Percentiles rank a stretch among this genome's conserved stretches.
Conservation (phyloP, 1,140 invertebrate genomes). For the Trichogramma pretiosum region DNA sequence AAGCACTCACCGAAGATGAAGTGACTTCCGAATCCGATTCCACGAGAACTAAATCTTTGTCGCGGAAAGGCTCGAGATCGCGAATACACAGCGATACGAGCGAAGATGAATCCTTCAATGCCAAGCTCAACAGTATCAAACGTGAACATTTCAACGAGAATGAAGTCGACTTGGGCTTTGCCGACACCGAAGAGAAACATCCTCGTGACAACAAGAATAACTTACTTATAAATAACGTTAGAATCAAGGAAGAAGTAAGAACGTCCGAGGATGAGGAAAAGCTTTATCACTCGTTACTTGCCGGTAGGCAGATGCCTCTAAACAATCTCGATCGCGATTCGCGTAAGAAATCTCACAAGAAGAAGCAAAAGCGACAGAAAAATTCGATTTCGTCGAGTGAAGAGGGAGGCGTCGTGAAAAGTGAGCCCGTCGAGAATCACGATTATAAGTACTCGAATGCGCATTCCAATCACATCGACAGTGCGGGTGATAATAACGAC, state of each 20-base stretch:
- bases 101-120: slow-evolving; percentile 45
- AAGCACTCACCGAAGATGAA: slow-evolving; percentile 43
- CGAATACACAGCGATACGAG: slow-evolving; percentile 55
- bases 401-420: slow-evolving; percentile 30
- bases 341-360: slow-evolving; percentile 68
- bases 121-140: slow-evolving; percentile 40
- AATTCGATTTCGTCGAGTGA: slow-evolving; percentile 55
- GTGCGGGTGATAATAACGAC: no score
- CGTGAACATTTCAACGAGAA: slow-evolving; percentile 46
- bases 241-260: slow-evolving; percentile 39
- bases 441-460: slow-evolving; percentile 30
- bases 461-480: slow-evolving; percentile 22
- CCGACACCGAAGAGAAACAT: slow-evolving; percentile 46
- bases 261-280: slow-evolving; percentile 43
- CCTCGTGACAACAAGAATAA: slow-evolving; percentile 26
- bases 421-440: slow-evolving; percentile 28
- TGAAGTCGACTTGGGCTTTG: slow-evolving; percentile 48
- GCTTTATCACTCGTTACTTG: slow-evolving; percentile 28
- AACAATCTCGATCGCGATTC: slow-evolving; percentile 43
- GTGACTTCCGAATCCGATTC: slow-evolving; percentile 42
- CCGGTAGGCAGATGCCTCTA: slow-evolving; percentile 27
- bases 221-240: slow-evolving; percentile 31
- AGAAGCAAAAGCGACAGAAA: slow-evolving; percentile 72
- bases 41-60: slow-evolving; percentile 40
- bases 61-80: slow-evolving; percentile 44